phyloP scores from a whole-genome alignment of 2,113 vertebrate genomes.

The Mormoops blainvillei region DNA sequence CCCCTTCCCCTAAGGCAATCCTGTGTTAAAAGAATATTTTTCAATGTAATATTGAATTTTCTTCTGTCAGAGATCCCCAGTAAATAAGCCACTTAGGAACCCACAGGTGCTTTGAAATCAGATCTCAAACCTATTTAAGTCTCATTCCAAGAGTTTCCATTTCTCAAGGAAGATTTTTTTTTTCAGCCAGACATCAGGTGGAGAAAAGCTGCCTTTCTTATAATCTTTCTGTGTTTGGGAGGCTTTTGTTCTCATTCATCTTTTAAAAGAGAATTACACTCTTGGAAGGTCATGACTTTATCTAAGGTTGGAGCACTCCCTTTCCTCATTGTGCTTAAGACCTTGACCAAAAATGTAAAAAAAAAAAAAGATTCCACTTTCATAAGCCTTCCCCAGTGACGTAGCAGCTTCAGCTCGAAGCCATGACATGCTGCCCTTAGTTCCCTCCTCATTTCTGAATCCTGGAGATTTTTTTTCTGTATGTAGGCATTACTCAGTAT shows the following conservation, averaged over 20 bases:
- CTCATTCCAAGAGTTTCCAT: not conserved
- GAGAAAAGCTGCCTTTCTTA: not conserved
- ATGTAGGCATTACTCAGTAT: not conserved
- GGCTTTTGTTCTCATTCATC: not conserved
- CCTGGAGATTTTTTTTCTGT: not conserved
- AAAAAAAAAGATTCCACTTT: not conserved
- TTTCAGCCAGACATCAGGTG: not conserved
- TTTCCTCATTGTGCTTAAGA: not conserved
- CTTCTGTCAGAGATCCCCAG: not conserved
- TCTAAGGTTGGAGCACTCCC: not conserved
- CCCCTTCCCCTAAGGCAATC: not conserved
- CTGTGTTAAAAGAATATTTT: not conserved
- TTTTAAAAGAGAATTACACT: not conserved
- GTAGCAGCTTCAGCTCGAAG: not conserved
- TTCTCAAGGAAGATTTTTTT: not conserved
- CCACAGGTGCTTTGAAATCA: not conserved
- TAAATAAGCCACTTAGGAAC: not conserved
- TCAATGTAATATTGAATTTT: not conserved
- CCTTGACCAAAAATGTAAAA: not conserved
- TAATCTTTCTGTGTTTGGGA: not conserved
- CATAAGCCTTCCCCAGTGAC: not conserved
- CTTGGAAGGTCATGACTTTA: not conserved
- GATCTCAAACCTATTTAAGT: not conserved
- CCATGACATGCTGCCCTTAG: no score
- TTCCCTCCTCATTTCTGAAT: not conserved